Percentiles rank a stretch among this genome's conserved stretches.
phyloP scores from a whole-genome alignment of 2,888 invertebrate genomes.

The Tetragonisca angustula region DNA sequence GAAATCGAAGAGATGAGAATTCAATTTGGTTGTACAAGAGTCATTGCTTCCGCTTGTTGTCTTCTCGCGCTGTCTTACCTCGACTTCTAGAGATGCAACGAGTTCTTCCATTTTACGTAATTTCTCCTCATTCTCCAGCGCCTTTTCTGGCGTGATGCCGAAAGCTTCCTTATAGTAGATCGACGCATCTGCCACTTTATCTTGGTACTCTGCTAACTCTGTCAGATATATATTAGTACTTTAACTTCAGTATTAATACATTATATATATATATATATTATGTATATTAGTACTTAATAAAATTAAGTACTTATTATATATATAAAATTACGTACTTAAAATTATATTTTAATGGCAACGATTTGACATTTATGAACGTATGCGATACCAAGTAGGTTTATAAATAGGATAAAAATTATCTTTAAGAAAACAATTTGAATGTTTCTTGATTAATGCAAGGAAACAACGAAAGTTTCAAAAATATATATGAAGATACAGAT shows the following conservation, averaged over 20 bases:
- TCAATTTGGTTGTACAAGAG: neutral
- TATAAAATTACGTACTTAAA: neutral
- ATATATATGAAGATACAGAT: neutral
- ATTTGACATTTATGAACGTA: neutral
- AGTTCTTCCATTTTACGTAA: slow-evolving; percentile 79
- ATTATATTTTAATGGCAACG: neutral
- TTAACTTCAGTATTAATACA: no score
- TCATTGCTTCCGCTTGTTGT: neutral
- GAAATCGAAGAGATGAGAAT: neutral
- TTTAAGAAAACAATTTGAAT: neutral
- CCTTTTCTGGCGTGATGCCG: slow-evolving; percentile 79
- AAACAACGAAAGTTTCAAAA: neutral
- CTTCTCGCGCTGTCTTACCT: slow-evolving; percentile 68
- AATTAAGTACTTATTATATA: no score
- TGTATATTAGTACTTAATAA: no score
- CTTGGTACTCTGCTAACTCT: slow-evolving; percentile 77
- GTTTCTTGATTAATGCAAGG: neutral
- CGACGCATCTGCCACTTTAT: slow-evolving; percentile 73
- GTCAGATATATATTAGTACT: slow-evolving; percentile 8
- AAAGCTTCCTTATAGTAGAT: slow-evolving; percentile 78
- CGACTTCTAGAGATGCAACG: slow-evolving; percentile 79
- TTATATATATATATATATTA: no score
- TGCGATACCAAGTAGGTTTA: neutral
- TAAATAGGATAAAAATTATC: neutral
- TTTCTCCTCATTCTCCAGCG: slow-evolving; percentile 79